Base-by-base conservation (phyloP, 1,140 invertebrate genomes). In the Cydia amplana region DNA sequence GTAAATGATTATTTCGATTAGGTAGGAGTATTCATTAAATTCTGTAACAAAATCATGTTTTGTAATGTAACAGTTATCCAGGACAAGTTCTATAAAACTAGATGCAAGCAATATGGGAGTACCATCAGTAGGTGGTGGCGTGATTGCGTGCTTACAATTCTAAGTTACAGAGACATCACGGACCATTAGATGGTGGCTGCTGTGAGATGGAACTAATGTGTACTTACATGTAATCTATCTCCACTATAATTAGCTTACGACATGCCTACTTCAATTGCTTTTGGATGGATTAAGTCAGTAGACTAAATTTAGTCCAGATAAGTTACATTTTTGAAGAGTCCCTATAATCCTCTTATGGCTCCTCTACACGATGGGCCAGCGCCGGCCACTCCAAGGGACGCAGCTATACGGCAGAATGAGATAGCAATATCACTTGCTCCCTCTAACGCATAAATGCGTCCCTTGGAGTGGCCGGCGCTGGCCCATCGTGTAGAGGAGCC, bases 221-320 rank as follows among this genome's bases (percentile, higher is more conserved):
- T 70, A 36, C 16, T 65, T 65, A 36, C 65, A 60, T 70, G 65
- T 70, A 70, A 40, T 70, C 28, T 36, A 70, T 70, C 28, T 70
- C 32, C n/a, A 70, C 65, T 70, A 70, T 70, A 40, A 70, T 70
- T 70, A 70, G 65, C 28, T 18, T 70, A 40, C 64, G 65, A 36
- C 65, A 70, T 70, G 65, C 16, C n/a, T 36, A 10, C 55, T 23
- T 60, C 55, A 60, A 60, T 60, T 20, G 55, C 55, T 60, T 23
- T 20, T 60, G n/a, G 51, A 18, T 55, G 55, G 55, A 60, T 60
- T 60, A 60, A 60, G 18, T 18, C 16, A 51, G 4, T 51, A 60
- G 55, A 60, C 55, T 60, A 60, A 60, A 23, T 20, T 18, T 55
- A 55, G 51, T 55, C n/a, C n/a, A 55, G 7, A 18, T 55, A 18